These are phyloP conservation scores for Hypena proboscidalis DNA, from an alignment of 2,888 invertebrate genomes.

Conservation along the genomic window DNA sequence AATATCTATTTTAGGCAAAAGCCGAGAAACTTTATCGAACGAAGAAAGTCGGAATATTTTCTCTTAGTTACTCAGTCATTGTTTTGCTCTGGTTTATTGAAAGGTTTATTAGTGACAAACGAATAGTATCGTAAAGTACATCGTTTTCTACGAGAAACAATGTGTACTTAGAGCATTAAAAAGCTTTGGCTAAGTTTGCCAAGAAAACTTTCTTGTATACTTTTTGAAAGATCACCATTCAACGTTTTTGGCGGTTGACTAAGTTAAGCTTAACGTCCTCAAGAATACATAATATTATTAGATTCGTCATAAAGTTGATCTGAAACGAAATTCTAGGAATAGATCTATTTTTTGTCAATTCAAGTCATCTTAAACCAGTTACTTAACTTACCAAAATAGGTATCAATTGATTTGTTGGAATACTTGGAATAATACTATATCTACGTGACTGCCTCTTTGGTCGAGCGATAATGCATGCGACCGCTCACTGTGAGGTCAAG, in stretches of 20 bases:
- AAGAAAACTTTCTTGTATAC: too few species aligned
- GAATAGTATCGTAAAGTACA: constrained; percentile 21
- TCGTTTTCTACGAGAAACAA: constrained; percentile 1
- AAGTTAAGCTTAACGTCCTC: too few species aligned
- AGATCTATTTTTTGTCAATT: neutral
- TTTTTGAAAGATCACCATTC: too few species aligned
- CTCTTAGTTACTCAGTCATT: constrained; percentile 15
- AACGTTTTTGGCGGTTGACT: too few species aligned
- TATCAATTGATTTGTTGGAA: constrained; percentile 37
- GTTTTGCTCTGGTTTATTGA: constrained; percentile 14
- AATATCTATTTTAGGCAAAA: constrained; percentile 25
- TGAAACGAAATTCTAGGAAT: too few species aligned
- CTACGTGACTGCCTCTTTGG: too few species aligned
- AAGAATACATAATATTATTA: too few species aligned
- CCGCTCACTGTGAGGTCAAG: too few species aligned
- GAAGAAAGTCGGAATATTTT: constrained; percentile 37
- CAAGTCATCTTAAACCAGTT: neutral
- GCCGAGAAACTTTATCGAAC: constrained; percentile 15
- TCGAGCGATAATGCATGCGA: too few species aligned
- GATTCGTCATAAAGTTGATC: too few species aligned
- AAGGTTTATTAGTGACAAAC: constrained; percentile 26
- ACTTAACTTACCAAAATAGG: constrained; percentile 14
- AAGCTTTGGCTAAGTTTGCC: too few species aligned
- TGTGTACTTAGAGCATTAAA: constrained; percentile 8
- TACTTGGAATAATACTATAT: constrained; percentile 40